Base-by-base conservation (phyloP, 2,888 invertebrate species). In the Drosophila mercatorum region DNA sequence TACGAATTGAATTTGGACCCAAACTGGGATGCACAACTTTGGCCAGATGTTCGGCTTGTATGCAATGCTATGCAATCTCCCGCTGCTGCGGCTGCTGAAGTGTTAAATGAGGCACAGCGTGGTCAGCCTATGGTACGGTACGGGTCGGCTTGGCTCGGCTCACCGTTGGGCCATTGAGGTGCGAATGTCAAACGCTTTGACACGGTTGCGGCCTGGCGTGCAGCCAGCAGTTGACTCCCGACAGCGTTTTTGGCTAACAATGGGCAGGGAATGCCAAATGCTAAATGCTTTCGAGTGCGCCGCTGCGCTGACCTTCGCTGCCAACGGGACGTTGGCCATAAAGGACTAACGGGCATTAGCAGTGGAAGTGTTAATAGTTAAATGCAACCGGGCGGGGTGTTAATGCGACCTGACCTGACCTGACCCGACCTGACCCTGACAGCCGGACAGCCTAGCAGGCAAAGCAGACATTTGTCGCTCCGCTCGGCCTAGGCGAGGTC, bases 81-180 rank as follows among this genome's bases (percentile, higher is more conserved):
- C 68, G 82, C 69, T 68, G 83, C 47, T 83, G 67, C 73, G 67
- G 86, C 72, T 64, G 83, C 38, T 58, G 74, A 85, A 80, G 89
- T 91, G 90, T 82, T 91, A 90, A 90, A 90, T 85, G 88, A 74
- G 72, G 68, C 90, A 66, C 91, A 91, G 90, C 90, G 58, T 68
- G 90, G 22, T 17, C 49, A 34, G 49, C 31, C 28, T 28, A 28
- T 4, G 28, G 26, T 26, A 5, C 34, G n/a, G 43, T 11, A n/a
- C 22, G 40, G 26, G 22, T 12, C 22, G 8, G 63, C 6, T 11
- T 2, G 22, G 11, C 2, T n/a, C 8, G 47, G 8, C 28, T 8
- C 8, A 10, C 28, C n/a, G n/a, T 34, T n/a, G n/a, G 49, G 31
- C 49, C 49, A 49, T 49, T 49, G 49, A 49, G 49, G 34, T 60